phyloP scores from a whole-genome alignment of 2,113 vertebrate species.

The Hepsetus odoe region DNA sequence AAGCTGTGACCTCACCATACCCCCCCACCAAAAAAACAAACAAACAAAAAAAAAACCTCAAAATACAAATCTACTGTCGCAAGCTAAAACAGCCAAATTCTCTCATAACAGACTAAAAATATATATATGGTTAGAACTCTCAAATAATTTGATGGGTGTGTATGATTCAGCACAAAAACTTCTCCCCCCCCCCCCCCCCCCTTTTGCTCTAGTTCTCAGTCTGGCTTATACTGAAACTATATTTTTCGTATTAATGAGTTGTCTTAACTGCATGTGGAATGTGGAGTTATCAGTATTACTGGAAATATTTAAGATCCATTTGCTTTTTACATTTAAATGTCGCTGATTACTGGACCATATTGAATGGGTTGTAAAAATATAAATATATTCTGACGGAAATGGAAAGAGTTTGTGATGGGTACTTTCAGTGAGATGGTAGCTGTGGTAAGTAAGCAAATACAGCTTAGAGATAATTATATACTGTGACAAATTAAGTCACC shows the following conservation, averaged over 20 bases:
- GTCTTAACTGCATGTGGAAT: too few relatives aligned
- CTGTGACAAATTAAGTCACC: neutral
- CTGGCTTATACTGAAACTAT: too few relatives aligned
- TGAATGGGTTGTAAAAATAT: neutral
- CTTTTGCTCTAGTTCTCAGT: too few relatives aligned
- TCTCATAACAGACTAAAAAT: neutral
- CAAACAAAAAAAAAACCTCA: too few relatives aligned
- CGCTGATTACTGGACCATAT: neutral
- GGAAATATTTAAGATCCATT: neutral
- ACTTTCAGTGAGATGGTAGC: neutral
- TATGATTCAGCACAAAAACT: too few relatives aligned
- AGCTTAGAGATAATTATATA: neutral
- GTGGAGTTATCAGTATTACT: neutral
- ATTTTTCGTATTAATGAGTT: too few relatives aligned
- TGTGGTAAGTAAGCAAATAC: neutral
- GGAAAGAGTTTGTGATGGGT: neutral
- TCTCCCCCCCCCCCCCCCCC: too few relatives aligned
- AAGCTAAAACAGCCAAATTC: neutral
- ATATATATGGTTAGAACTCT: too few relatives aligned
- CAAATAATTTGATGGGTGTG: too few relatives aligned
- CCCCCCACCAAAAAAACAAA: neutral
- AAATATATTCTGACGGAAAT: neutral
- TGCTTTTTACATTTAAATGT: neutral
- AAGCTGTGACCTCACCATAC: slow-evolving; percentile 8
- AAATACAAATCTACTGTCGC: neutral